Base-by-base conservation (phyloP, 2,888 invertebrate species). In the Ophion costatus region DNA sequence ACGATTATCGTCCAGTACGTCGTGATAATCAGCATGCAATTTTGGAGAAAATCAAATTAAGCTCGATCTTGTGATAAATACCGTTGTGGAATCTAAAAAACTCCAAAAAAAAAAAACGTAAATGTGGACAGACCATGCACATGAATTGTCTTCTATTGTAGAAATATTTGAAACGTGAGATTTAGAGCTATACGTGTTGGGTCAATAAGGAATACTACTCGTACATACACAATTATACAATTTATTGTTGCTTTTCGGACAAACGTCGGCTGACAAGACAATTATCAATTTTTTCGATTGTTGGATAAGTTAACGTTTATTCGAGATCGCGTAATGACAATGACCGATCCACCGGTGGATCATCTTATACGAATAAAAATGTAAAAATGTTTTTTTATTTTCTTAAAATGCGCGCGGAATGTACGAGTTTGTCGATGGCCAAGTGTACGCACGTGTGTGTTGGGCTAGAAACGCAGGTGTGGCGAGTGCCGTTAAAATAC, bases 161-260 rank as follows among this genome's bases (percentile, higher is more conserved):
- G 29, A 29, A 29, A 9, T 22, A 24, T 24, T 6, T 51, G 14
- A 17, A 69, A 17, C 5, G 33, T 33, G 42, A 66, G n/a, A 33
- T 9, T 10, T 20, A 42, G 64, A 66, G 42, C 38, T 17, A 14
- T 69, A 24, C 14, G 69, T 45, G 24, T 51, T n/a, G 69, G 51
- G 24, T 69, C 24, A 51, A 51, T 24, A 51, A 64, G 51, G n/a
- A 63, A 10, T n/a, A 57, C 10, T 24, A 64, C 20, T 38, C 29
- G 38, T 10, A 56, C 56, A 10, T 76, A 76, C 79, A 80, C 75
- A 80, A 83, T 83, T 80, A 77, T 73, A 83, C 67, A 56, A 80
- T 80, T 83, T 83, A 71, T 83, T 76, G 20, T 73, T 71, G 6
- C 33, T 20, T 73, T 66, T 73, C 17, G 51, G 51, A 51, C 14